Evolutionary conservation across 2,113 vertebrate species (phyloP), one percentile per base, ranked within the genome.

Genomic region (Phocoena sinus): DNA sequence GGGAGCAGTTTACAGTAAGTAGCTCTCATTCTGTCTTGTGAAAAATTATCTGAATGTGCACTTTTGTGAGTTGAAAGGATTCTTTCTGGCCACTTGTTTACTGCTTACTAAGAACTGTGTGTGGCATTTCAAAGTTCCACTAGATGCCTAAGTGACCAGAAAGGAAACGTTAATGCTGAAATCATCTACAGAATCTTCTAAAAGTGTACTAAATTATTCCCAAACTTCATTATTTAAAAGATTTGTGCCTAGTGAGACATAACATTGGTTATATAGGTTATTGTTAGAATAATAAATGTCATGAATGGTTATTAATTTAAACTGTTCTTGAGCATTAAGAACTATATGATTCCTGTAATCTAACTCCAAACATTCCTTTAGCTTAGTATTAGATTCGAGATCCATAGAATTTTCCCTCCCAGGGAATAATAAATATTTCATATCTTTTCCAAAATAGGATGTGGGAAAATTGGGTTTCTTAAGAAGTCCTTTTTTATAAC

Each of bases 131-230:
- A 95, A 18, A 88, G 67, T 79, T 79, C 17, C 76, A 92, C 33
- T 47, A 50, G 6, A 36, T 94, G 14, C 17, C 41, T 76, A 38
- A 83, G 36, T 83, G 31, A 96, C 28, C 62, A 88, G 79, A 96
- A 97, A 97, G n/a, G 60, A 96, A 96, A 83, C 21, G 80, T 21
- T 76, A 95, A 58, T 65, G 50, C 25, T 93, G 81, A 92, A 94
- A 96, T 95, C 47, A 50, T 80, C 38, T 87, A 33, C 12, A 77
- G 25, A 87, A 63, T 73, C 28, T 94, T 94, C 15, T 62, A 60
- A 83, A 93, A 93, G 81, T 85, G 4, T 85, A 56, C 25, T 67
- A 47, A 83, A 81, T 80, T 95, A 77, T 47, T 94, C 41, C 68
- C 36, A 96, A 38, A 91, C 41, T 77, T 91, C 15, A 50, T 91